phyloP scores from a whole-genome alignment of 2,797 vertebrate genomes.

The Anabas testudineus region DNA sequence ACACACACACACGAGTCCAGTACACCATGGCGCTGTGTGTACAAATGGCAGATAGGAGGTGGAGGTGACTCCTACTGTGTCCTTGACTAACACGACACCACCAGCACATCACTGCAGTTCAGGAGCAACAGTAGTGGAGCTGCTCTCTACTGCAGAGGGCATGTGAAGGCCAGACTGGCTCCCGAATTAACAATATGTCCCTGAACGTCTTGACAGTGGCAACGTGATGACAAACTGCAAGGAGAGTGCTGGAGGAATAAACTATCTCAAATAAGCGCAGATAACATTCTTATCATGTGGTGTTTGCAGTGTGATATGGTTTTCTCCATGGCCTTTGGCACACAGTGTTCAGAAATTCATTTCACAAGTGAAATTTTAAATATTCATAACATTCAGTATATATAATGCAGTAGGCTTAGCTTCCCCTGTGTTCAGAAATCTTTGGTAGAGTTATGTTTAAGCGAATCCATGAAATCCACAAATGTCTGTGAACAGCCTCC shows the following conservation, averaged over 20 bases:
- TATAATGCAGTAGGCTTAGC: constrained; percentile 48
- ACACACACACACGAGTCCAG: constrained; percentile 25
- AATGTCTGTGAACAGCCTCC: constrained; percentile 54
- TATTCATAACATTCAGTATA: constrained; percentile 38
- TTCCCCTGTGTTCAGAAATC: constrained; percentile 38
- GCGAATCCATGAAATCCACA: constrained; percentile 50
- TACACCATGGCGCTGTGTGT: constrained; percentile 33
- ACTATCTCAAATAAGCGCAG: constrained; percentile 30
- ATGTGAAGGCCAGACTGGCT: constrained; percentile 54
- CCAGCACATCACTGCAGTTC: constrained; percentile 51
- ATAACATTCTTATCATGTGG: constrained; percentile 43
- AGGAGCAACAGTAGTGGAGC: constrained; percentile 31
- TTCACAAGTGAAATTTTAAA: constrained; percentile 48
- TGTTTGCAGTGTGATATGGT: constrained; percentile 40
- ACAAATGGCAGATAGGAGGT: constrained; percentile 60
- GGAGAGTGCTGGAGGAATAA: constrained; percentile 5
- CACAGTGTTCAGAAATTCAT: constrained; percentile 25
- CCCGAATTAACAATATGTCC: constrained; percentile 58
- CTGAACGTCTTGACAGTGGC: constrained; percentile 46
- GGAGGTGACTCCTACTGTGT: constrained; percentile 56
- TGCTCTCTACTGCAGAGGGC: constrained; percentile 50
- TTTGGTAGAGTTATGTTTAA: constrained; percentile 38
- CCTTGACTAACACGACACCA: constrained; percentile 67
- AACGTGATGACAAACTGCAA: constrained; percentile 15
- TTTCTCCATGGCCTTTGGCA: constrained; percentile 29